phyloP scores from a whole-genome alignment of 2,797 vertebrate genomes.

The Antrozous pallidus region DNA sequence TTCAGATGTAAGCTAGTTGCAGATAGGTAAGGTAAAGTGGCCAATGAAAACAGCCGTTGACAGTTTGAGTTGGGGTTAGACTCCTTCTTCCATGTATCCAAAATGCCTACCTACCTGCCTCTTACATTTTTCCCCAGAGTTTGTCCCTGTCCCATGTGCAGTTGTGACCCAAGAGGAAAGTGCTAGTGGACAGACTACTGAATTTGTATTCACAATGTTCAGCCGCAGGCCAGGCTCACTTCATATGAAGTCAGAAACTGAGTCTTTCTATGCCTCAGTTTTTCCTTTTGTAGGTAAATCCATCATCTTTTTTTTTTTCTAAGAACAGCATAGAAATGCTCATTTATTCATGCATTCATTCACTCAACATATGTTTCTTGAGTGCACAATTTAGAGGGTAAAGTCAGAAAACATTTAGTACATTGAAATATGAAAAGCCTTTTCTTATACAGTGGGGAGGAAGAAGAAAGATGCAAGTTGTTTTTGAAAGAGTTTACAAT shows the following conservation, averaged over 20 bases:
- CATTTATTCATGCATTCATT: not conserved
- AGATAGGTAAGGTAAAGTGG: not conserved
- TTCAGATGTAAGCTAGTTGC: not conserved
- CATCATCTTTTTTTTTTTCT: not conserved
- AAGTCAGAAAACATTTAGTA: not conserved
- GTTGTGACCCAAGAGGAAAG: not conserved
- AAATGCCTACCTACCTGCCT: too few species aligned
- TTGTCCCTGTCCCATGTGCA: not conserved
- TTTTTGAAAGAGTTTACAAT: too few species aligned
- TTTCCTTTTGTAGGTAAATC: not conserved
- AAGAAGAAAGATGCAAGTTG: too few species aligned
- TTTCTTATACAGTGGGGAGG: too few species aligned
- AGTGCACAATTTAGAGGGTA: not conserved
- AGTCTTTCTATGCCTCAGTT: not conserved
- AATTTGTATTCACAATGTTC: not conserved
- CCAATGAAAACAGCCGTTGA: not conserved
- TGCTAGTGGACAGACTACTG: not conserved
- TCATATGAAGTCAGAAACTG: not conserved
- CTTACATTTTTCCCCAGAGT: not conserved
- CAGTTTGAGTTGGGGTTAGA: too few species aligned
- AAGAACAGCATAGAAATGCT: not conserved
- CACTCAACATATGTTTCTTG: not conserved
- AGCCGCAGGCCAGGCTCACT: not conserved
- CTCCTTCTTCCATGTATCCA: too few species aligned
- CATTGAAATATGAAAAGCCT: not conserved